Base-by-base conservation (phyloP, 2,113 vertebrate genomes). In the Sphaerodactylus townsendi region DNA sequence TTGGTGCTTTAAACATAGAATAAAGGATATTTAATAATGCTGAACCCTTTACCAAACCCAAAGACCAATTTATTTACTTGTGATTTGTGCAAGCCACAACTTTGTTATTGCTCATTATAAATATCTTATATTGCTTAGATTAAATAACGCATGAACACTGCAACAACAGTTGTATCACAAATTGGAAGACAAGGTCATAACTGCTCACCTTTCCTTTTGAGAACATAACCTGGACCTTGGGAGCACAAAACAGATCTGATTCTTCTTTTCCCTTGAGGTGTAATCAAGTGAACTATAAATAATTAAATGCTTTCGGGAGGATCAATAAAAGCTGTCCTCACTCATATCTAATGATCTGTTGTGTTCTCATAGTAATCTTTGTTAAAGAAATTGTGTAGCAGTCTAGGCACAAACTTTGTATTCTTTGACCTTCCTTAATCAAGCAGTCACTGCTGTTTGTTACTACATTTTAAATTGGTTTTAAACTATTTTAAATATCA, bases 121-220 rank as follows among this genome's bases (percentile, higher is more conserved):
- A 94, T 93, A 91, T 92, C 90, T 93, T 89, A 91, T 89, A 92
- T 93, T 89, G 85, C 92, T 93, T 92, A 94, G 90, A 92, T 90
- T 92, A 87, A 83, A 89, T 87, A 86, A 56, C 87, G 79, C 90
- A 90, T 89, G 90, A 94, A 83, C 87, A 91, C 82, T 89, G 85
- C 85, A 91, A 85, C 83, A 88, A 68, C 70, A 89, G 76, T 28
- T 86, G 81, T 81, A 89, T 85, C 87, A 75, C 84, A 88, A 80
- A 84, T 84, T 69, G 82, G 92, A 93, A 87, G 89, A 86, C 85
- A 93, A 90, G 90, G 72, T 65, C 66, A 86, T 84, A 91, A 86
- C 83, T 84, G 83, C 92, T 87, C 83, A 79, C 79, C 89, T 92
- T 93, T 81, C 90, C 44, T 71, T 83, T 81, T 92, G 91, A 95